phyloP scores from a whole-genome alignment of 2,113 vertebrate species.

The Siphamia tubifer region DNA sequence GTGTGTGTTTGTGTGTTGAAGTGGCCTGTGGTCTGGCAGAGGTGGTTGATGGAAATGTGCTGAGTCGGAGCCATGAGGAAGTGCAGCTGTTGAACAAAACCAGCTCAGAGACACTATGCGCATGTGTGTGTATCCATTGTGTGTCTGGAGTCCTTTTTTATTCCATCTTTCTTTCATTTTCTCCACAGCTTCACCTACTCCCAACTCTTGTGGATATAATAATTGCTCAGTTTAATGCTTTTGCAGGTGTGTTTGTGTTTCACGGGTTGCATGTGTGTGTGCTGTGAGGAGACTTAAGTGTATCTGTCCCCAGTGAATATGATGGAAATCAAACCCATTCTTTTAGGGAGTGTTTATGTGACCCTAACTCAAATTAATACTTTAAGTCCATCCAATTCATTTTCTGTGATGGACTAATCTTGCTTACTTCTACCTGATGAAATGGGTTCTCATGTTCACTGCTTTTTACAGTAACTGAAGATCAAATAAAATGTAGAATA shows the following conservation, averaged over 20 bases:
- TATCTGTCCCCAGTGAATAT: slow-evolving; percentile 22
- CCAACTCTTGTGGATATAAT: slow-evolving; percentile 1
- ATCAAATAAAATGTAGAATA: too few species aligned
- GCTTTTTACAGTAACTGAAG: too few species aligned
- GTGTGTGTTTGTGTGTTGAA: slow-evolving; percentile 22
- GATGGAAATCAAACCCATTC: slow-evolving; percentile 48
- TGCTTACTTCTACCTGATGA: not conserved
- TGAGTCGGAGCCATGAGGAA: slow-evolving; percentile 63
- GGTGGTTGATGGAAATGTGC: slow-evolving; percentile 66
- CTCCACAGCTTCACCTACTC: not conserved
- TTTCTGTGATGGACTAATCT: slow-evolving; percentile 24
- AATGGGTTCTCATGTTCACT: too few species aligned
- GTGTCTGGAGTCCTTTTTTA: not conserved
- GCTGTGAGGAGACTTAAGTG: slow-evolving; percentile 16
- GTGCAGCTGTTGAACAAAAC: slow-evolving; percentile 60
- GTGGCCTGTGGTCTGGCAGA: slow-evolving; percentile 59
- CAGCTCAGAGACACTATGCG: slow-evolving; percentile 26
- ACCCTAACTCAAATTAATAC: slow-evolving; percentile 38
- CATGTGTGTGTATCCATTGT: not conserved
- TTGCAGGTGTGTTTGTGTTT: slow-evolving; percentile 36
- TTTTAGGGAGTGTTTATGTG: slow-evolving; percentile 35
- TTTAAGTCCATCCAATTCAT: slow-evolving; percentile 17
- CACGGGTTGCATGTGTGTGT: slow-evolving; percentile 1
- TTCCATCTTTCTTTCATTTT: not conserved
- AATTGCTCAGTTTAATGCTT: slow-evolving; percentile 1